Conservation (phyloP, 2,113 vertebrate genomes). For the Chionomys nivalis region DNA sequence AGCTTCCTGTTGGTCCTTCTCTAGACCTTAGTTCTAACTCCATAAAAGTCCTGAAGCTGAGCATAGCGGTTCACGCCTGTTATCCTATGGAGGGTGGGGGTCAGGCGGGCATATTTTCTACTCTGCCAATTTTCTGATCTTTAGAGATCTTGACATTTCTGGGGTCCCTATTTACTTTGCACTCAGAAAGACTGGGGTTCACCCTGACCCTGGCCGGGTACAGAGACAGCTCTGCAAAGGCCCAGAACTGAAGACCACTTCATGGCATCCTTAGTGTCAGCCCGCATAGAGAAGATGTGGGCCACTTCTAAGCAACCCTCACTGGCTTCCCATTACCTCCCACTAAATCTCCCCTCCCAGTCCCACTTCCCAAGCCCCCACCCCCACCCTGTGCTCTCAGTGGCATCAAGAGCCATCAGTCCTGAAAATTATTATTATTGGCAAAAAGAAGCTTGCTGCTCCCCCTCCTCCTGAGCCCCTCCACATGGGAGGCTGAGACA, state of each 20-base stretch:
- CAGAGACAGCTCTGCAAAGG: neutral
- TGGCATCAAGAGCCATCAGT: neutral
- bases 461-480: neutral
- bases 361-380: neutral
- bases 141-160: neutral
- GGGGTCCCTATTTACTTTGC: neutral
- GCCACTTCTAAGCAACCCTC: neutral
- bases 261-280: neutral
- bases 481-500: neutral
- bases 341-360: neutral
- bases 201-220: neutral
- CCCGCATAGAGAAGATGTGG: neutral
- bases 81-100: no score
- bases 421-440: neutral
- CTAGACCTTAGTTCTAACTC: neutral
- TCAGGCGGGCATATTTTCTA: neutral
- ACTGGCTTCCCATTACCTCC: neutral
- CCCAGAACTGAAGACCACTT: neutral
- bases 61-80: neutral
- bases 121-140: neutral
- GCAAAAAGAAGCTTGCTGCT: constrained; percentile 1
- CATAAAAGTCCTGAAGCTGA: neutral
- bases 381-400: neutral
- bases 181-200: neutral
- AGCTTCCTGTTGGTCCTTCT: neutral